These are phyloP conservation scores for Frankliniella intonsa DNA, from an alignment of 2,888 invertebrate species.

Conservation along the genomic window DNA sequence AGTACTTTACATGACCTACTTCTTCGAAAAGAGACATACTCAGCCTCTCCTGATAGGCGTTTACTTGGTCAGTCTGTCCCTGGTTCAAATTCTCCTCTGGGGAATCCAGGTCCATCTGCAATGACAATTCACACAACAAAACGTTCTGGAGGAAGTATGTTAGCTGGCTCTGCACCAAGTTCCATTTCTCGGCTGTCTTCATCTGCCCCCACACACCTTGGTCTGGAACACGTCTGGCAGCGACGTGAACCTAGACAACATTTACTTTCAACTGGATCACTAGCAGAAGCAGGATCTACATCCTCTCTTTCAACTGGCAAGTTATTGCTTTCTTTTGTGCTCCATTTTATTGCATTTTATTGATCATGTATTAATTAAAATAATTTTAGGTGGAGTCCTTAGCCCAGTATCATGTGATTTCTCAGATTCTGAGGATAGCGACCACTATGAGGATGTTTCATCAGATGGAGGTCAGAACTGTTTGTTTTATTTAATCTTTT, in stretches of 20 bases:
- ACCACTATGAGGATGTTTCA: conserved; percentile 80
- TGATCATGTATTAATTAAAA: conserved; percentile 16
- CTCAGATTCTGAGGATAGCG: conserved; percentile 78
- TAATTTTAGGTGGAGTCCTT: conserved; percentile 58
- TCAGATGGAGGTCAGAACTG: conserved; percentile 64
- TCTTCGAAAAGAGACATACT: conserved; percentile 56
- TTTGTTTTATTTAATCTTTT: conserved; percentile 7
- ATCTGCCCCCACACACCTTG: conserved; percentile 81
- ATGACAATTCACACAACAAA: conserved; percentile 28
- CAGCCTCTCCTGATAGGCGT: conserved; percentile 35
- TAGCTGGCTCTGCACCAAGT: not conserved
- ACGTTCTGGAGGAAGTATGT: not conserved
- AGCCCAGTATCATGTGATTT: conserved; percentile 76
- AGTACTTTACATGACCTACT: conserved; percentile 62
- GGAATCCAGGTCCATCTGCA: conserved; percentile 41
- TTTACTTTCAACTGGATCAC: conserved; percentile 74
- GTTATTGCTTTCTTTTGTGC: conserved; percentile 20
- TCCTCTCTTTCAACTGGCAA: conserved; percentile 70
- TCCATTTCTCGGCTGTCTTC: conserved; percentile 68
- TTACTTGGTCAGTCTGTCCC: conserved; percentile 60
- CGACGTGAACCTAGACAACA: conserved; percentile 82
- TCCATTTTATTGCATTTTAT: conserved; percentile 25
- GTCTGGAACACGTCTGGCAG: conserved; percentile 79
- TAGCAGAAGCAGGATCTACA: conserved; percentile 77
- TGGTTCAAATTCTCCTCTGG: conserved; percentile 52